Base-by-base conservation (phyloP, 2,113 vertebrate genomes). In the Vireo altiloquus region DNA sequence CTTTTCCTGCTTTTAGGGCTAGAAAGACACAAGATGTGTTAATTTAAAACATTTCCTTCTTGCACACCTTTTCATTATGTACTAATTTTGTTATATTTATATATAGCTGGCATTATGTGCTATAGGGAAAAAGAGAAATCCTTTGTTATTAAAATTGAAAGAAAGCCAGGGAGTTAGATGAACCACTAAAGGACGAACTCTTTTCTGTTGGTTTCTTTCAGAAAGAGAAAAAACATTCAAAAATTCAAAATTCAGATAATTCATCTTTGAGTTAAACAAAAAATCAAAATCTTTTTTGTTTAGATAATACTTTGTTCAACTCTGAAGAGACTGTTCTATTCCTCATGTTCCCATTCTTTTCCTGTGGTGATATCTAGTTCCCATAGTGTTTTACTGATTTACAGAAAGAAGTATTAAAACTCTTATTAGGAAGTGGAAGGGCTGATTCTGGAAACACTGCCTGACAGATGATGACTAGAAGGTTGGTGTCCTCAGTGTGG, bases 1-100 rank as follows among this genome's bases (percentile, higher is more conserved):
- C n/a, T 4, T 57, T 90, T 61, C 40, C 42, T 82, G 72, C 76
- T 85, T 93, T 95, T 50, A 85, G 59, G 42, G 70, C 95, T 96
- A 82, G 59, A 86, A 80, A 83, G 46, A 69, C 16, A 68, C 6
- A 53, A 88, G 25, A 18, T 9, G 18, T 33, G 7, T 35, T 88
- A 76, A 49, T 61, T 17, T 27, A 71, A 61, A 72, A 17, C 37
- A 16, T 65, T 68, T 57, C 87, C 42, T 46, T 90, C 30, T 22
- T 85, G 11, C 21, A 12, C 20, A 21, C 30, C 8, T 59, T 71
- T 65, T 72, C 21, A 31, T 49, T n/a, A 42, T 21, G 17, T 54
- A 53, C 13, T 44, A 10, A 15, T 72, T 88, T 80, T 52, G 22
- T 78, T 78, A 8, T n/a, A 21, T 61, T 92, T 76, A 16, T 47